Evolutionary conservation across 2,797 vertebrate species (phyloP).

Genomic region (Pampus argenteus): DNA sequence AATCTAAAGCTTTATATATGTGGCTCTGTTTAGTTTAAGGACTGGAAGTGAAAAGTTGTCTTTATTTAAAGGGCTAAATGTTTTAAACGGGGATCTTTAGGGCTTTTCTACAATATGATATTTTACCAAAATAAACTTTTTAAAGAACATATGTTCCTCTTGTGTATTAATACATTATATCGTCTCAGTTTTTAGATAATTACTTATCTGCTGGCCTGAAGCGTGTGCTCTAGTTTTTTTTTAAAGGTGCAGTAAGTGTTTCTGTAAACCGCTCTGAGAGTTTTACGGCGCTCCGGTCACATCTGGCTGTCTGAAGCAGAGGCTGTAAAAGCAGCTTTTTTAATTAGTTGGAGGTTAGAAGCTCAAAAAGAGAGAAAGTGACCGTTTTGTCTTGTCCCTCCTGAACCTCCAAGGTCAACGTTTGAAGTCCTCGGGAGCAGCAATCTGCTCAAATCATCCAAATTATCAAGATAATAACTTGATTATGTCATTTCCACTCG

Average conservation of each 20-base stretch:
- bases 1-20: constrained; percentile 3
- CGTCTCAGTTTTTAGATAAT: background rate
- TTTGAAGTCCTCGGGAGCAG: constrained; percentile 38
- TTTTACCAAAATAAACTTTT: constrained; percentile 50
- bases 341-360: constrained; percentile 63
- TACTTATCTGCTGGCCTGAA: constrained; percentile 14
- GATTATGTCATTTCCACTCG: background rate
- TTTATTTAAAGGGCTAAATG: constrained; percentile 35
- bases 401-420: constrained; percentile 42
- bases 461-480: background rate
- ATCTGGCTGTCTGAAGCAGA: constrained; percentile 71
- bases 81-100: too few relatives aligned
- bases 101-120: constrained; percentile 9
- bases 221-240: background rate
- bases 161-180: too few relatives aligned
- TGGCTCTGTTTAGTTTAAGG: background rate
- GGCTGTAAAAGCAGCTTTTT: constrained; percentile 64
- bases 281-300: constrained; percentile 68
- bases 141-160: background rate
- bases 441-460: background rate
- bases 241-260: constrained; percentile 66
- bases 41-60: background rate
- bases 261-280: constrained; percentile 63
- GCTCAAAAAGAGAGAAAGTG: constrained; percentile 39
- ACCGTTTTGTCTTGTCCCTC: constrained; percentile 37